Evolutionary conservation across 2,113 vertebrate species (phyloP).

Genomic region (Xiphophorus maculatus): DNA sequence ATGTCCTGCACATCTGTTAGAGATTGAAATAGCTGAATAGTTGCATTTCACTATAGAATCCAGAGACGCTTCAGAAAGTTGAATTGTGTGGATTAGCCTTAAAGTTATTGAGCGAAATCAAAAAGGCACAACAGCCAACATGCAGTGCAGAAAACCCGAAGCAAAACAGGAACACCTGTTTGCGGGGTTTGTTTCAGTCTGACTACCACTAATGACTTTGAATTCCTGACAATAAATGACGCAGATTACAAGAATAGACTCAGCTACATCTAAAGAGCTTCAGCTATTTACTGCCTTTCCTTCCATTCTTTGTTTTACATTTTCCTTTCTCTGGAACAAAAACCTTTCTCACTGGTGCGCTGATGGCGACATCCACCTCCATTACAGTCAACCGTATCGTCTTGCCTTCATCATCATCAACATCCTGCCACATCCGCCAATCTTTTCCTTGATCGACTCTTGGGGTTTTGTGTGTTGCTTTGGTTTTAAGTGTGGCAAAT

Average conservation of each 20-base stretch:
- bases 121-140: background rate
- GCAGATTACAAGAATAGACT: background rate
- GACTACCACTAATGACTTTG: background rate
- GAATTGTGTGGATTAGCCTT: background rate
- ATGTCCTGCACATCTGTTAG: background rate
- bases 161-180: background rate
- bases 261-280: background rate
- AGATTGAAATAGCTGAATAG: background rate
- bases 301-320: constrained; percentile 2
- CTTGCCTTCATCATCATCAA: background rate
- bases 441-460: background rate
- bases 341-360: background rate
- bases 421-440: background rate
- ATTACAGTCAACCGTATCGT: background rate
- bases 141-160: background rate
- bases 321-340: background rate
- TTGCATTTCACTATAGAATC: background rate
- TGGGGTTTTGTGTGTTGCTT: background rate
- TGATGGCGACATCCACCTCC: background rate
- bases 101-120: background rate
- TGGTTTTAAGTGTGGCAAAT: background rate
- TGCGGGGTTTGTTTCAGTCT: background rate
- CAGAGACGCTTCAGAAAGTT: background rate
- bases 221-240: constrained; percentile 17
- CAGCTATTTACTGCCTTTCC: background rate